These are phyloP conservation scores for Protaetia brevitarsis DNA, from an alignment of 1,140 invertebrate genomes.

Conservation along the genomic window DNA sequence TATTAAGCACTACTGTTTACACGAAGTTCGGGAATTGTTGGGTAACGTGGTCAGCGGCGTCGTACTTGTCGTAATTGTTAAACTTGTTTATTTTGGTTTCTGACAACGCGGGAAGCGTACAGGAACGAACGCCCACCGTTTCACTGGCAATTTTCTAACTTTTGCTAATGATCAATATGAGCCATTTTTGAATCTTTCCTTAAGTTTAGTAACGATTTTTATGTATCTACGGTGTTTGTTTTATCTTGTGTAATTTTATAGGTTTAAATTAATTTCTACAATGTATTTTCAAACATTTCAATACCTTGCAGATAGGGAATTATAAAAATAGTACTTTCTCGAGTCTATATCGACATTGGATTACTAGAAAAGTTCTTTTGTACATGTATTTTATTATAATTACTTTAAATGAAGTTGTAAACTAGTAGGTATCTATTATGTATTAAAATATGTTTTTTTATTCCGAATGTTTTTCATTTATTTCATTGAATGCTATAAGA, in stretches of 20 bases:
- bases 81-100: constrained; percentile 37
- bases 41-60: background rate
- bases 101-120: constrained; percentile 37
- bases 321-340: background rate
- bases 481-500: too few species aligned
- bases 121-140: constrained; percentile 26
- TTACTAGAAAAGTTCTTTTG: too few species aligned
- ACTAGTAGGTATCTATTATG: too few species aligned
- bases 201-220: constrained; percentile 17
- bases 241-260: background rate
- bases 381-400: background rate
- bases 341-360: background rate
- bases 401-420: background rate
- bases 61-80: background rate
- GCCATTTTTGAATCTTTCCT: constrained; percentile 16
- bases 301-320: background rate
- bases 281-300: background rate
- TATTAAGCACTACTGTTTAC: background rate
- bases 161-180: constrained; percentile 23
- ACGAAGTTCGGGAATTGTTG: background rate
- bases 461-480: too few species aligned
- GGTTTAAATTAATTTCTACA: background rate
- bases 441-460: too few species aligned
- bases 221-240: background rate
- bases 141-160: constrained; percentile 23